Conservation (phyloP, 1,140 invertebrate species). For the Proales similis region DNA sequence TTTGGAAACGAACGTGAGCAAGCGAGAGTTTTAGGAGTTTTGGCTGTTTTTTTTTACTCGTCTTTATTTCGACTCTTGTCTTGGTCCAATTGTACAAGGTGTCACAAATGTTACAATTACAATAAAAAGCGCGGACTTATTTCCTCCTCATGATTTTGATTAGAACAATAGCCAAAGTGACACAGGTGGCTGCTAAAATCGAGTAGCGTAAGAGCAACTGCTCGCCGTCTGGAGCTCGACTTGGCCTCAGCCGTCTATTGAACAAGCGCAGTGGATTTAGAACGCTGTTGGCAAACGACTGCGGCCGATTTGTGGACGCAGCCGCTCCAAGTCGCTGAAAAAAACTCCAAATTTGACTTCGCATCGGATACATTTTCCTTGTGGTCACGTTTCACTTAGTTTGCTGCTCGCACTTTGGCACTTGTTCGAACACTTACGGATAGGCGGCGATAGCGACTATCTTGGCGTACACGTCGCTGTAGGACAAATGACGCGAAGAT, state of each 20-base stretch:
- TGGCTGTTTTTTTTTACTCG: too few relatives aligned
- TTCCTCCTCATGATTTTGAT: conserved; percentile 34
- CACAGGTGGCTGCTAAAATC: conserved; percentile 30
- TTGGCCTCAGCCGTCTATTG: conserved; percentile 3
- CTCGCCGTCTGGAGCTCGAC: neutral
- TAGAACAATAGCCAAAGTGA: conserved; percentile 23
- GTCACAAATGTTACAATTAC: too few relatives aligned
- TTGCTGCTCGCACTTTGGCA: neutral
- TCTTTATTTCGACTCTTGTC: too few relatives aligned
- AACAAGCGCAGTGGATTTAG: conserved; percentile 3
- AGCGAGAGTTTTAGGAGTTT: too few relatives aligned
- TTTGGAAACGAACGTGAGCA: too few relatives aligned
- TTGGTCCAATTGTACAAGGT: too few relatives aligned
- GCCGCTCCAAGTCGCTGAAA: conserved; percentile 34
- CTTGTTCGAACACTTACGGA: conserved; percentile 15
- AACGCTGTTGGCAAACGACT: too few relatives aligned
- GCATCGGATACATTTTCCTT: conserved; percentile 37
- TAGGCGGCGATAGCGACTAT: conserved; percentile 85
- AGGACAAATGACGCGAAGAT: conserved; percentile 57
- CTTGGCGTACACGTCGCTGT: conserved; percentile 82
- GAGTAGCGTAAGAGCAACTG: conserved; percentile 17
- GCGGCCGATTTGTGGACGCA: too few relatives aligned
- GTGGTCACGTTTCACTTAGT: too few relatives aligned
- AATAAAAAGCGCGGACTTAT: too few relatives aligned
- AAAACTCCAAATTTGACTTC: conserved; percentile 37